Evolutionary conservation across 2,113 vertebrate species (phyloP).

Genomic region (Perca fluviatilis): DNA sequence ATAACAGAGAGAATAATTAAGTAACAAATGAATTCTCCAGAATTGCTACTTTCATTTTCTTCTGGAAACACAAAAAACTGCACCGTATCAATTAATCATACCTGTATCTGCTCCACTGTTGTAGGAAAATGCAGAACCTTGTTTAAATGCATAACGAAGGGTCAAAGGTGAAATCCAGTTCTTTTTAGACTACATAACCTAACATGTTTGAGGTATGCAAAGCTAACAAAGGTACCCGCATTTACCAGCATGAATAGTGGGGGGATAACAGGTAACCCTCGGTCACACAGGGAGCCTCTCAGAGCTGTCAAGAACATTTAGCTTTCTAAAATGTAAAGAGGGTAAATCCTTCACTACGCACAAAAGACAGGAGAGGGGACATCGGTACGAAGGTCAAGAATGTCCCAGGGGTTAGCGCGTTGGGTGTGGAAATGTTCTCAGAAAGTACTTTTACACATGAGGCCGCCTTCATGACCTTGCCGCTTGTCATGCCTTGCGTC

Average conservation of each 20-base stretch:
- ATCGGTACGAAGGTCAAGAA: slow-evolving; percentile 21
- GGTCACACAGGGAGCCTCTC: slow-evolving; percentile 18
- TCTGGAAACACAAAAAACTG: not conserved
- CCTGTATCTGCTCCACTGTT: not conserved
- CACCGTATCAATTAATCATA: too few relatives aligned
- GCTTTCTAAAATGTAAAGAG: not conserved
- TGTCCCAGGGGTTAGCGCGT: not conserved
- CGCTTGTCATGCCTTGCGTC: slow-evolving; percentile 52
- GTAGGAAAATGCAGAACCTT: not conserved
- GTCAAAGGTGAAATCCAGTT: slow-evolving; percentile 12
- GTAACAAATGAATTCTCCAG: not conserved
- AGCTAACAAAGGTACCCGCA: slow-evolving; percentile 30
- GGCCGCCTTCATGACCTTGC: slow-evolving; percentile 21
- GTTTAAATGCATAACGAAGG: not conserved
- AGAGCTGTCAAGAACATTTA: slow-evolving; percentile 19
- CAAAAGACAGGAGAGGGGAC: not conserved
- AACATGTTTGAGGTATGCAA: not conserved
- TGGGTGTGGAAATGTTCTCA: not conserved
- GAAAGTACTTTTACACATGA: not conserved
- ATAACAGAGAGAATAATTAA: not conserved
- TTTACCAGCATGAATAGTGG: slow-evolving; percentile 11
- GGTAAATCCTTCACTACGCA: slow-evolving; percentile 33
- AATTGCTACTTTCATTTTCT: not conserved
- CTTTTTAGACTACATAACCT: not conserved
- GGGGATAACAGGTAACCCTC: not conserved